Percentiles rank a stretch among this genome's conserved stretches.
Conservation (phyloP, 1,140 invertebrate species). For the Cheumatopsyche charites region DNA sequence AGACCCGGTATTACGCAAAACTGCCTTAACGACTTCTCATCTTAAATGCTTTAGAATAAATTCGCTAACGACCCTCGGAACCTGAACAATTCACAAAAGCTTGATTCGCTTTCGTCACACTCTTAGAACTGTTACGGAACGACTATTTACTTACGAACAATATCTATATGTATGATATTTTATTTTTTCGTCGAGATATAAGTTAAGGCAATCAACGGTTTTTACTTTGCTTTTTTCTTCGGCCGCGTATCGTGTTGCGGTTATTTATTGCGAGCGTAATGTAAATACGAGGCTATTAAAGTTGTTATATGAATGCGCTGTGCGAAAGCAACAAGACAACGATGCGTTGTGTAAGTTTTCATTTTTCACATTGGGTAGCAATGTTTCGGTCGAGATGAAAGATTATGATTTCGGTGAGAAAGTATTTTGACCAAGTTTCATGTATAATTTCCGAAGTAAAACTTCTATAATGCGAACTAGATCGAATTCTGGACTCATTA, state of each 20-base stretch:
- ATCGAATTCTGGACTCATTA: too few species aligned
- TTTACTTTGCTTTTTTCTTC: too few species aligned
- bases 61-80: conserved; percentile 6
- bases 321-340: not conserved
- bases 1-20: conserved; percentile 6
- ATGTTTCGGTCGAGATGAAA: too few species aligned
- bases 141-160: too few species aligned
- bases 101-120: not conserved
- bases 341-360: conserved; percentile 20
- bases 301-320: conserved; percentile 6
- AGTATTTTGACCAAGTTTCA: not conserved
- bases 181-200: too few species aligned
- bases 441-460: not conserved
- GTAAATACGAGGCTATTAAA: conserved; percentile 24
- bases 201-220: too few species aligned
- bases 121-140: too few species aligned
- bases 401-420: too few species aligned
- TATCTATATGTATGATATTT: too few species aligned
- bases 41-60: not conserved
- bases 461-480: not conserved
- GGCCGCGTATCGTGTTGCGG: conserved; percentile 22
- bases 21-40: not conserved
- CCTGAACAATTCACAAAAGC: too few species aligned
- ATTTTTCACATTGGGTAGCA: not conserved
- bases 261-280: conserved; percentile 29